Percentiles rank a stretch among this genome's conserved stretches.
phyloP scores from a whole-genome alignment of 2,888 invertebrate species.

The Cremastinae sp. region DNA sequence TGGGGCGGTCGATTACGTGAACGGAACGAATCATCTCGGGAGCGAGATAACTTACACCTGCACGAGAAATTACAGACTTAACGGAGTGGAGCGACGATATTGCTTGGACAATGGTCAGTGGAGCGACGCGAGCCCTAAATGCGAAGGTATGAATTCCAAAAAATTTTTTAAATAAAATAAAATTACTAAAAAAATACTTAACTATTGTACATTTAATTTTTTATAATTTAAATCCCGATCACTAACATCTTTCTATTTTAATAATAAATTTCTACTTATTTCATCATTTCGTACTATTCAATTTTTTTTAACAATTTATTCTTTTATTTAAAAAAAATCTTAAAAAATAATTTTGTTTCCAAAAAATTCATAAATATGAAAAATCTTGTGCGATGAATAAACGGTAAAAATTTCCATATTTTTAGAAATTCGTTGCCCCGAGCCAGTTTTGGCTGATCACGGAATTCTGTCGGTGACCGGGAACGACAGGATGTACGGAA shows the following conservation, averaged over 20 bases:
- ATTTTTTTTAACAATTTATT: too few species aligned
- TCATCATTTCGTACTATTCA: too few species aligned
- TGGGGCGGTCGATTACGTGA: slow-evolving; percentile 88
- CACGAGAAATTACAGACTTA: slow-evolving; percentile 88
- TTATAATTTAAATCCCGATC: too few species aligned
- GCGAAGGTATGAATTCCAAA: slow-evolving; percentile 86
- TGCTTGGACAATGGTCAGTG: slow-evolving; percentile 90
- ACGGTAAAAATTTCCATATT: too few species aligned
- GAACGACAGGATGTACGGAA: slow-evolving; percentile 93
- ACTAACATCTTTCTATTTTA: too few species aligned
- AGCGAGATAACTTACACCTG: slow-evolving; percentile 91
- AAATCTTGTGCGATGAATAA: too few species aligned
- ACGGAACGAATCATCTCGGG: slow-evolving; percentile 90
- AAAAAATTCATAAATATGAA: too few species aligned
- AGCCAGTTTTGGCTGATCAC: slow-evolving; percentile 91
- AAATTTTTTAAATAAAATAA: slow-evolving; percentile 10
- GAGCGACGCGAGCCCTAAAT: slow-evolving; percentile 92
- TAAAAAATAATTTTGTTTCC: too few species aligned
- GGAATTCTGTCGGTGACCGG: slow-evolving; percentile 94
- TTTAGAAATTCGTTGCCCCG: slow-evolving; percentile 94
- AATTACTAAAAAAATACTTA: too few species aligned
- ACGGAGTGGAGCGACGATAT: slow-evolving; percentile 86
- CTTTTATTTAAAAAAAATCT: too few species aligned
- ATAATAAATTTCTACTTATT: too few species aligned
- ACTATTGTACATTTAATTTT: too few species aligned